Evolutionary conservation across 64 coral and sea anemone genomes (phyloP).

Genomic region (Porites lutea): DNA sequence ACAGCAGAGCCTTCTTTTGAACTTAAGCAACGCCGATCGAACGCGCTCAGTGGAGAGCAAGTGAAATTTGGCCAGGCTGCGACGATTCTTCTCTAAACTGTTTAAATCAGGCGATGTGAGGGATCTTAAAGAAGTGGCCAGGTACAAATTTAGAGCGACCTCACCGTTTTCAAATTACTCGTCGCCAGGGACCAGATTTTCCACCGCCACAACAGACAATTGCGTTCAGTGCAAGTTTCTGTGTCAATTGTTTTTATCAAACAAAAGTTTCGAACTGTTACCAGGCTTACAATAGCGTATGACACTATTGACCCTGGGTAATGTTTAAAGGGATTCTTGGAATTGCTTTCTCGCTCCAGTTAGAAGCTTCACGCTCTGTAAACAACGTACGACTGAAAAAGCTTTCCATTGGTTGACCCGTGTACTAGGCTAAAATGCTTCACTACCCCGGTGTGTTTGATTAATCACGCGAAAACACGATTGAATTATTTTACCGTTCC

Average conservation of each 20-base stretch:
- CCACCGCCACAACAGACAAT: too few species aligned
- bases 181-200: not conserved
- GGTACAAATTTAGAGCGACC: too few species aligned
- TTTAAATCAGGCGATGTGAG: too few species aligned
- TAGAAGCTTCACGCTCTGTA: not conserved
- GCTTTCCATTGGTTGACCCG: not conserved
- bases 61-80: not conserved
- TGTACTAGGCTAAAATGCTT: not conserved
- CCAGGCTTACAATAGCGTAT: not conserved
- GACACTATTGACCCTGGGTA: not conserved
- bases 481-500: not conserved
- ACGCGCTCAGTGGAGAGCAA: not conserved
- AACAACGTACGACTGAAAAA: not conserved
- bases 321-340: not conserved
- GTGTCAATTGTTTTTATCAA: not conserved
- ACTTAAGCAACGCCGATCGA: not conserved
- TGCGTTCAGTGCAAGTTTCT: not conserved
- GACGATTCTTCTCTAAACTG: too few species aligned
- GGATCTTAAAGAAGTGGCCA: too few species aligned
- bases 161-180: too few species aligned
- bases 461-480: not conserved
- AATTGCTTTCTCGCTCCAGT: conserved; percentile 35
- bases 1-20: not conserved
- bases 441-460: not conserved
- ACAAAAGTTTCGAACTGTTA: not conserved